Evolutionary conservation across 2,888 invertebrate species (phyloP).

Genomic region (Belgica antarctica): DNA sequence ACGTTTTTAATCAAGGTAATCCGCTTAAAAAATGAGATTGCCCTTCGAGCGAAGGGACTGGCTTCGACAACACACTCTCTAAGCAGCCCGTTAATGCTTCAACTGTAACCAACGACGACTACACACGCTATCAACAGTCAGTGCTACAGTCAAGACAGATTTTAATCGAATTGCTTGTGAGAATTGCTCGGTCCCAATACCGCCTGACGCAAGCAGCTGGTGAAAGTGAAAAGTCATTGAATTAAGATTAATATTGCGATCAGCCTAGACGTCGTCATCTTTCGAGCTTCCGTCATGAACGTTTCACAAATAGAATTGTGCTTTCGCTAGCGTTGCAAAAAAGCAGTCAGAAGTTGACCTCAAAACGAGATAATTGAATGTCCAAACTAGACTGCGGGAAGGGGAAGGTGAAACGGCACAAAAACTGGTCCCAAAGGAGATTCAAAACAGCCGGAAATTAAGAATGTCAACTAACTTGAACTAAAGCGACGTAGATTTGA

Average conservation of each 20-base stretch:
- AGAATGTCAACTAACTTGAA: not conserved
- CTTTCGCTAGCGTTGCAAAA: no score
- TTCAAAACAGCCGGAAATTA: conserved; percentile 26
- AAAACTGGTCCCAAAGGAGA: not conserved
- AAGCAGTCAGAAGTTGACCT: not conserved
- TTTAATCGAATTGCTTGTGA: not conserved
- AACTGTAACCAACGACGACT: no score
- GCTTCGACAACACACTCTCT: no score
- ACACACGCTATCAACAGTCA: no score
- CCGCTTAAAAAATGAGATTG: no score
- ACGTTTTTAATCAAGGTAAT: no score
- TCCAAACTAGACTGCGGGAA: not conserved
- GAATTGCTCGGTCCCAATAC: no score
- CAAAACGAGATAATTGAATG: not conserved
- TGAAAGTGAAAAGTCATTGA: conserved; percentile 9
- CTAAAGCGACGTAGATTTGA: not conserved
- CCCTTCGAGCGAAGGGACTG: no score
- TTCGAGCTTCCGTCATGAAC: not conserved
- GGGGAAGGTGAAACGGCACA: not conserved
- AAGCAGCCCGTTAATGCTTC: no score
- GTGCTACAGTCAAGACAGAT: no score
- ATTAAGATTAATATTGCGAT: not conserved
- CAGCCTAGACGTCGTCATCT: not conserved
- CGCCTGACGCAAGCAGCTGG: not conserved
- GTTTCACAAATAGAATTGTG: no score